Conservation (phyloP, 2,113 vertebrate genomes). For the Perca fluviatilis region DNA sequence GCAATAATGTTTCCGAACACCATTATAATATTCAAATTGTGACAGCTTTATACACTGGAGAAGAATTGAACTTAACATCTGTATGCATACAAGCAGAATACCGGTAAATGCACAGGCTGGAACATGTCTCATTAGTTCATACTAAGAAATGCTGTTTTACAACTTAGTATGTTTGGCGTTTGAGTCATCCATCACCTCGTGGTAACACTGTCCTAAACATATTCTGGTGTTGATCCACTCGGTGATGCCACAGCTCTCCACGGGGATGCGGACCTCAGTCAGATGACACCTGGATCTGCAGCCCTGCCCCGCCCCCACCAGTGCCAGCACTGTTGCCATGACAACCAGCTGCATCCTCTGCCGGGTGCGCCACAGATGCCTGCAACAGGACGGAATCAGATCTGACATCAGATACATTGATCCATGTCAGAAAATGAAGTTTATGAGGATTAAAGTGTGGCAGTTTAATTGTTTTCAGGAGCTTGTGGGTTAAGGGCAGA, state of each 20-base stretch:
- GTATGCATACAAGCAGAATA: neutral
- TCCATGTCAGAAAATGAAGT: neutral
- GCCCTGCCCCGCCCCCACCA: conserved; percentile 73
- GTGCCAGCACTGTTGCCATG: conserved; percentile 85
- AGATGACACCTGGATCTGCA: conserved; percentile 82
- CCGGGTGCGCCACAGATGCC: conserved; percentile 45
- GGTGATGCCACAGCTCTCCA: conserved; percentile 88
- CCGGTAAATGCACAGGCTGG: neutral
- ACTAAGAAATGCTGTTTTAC: neutral
- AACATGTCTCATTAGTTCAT: neutral
- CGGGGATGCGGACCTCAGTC: conserved; percentile 86
- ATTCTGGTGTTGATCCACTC: conserved; percentile 87
- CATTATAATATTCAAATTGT: neutral
- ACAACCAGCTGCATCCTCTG: conserved; percentile 81
- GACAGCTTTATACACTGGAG: neutral
- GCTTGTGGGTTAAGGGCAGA: neutral
- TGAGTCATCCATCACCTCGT: conserved; percentile 79
- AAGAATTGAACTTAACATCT: neutral
- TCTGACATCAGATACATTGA: neutral
- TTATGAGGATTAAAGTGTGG: neutral
- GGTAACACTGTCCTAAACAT: conserved; percentile 90
- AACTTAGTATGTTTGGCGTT: neutral
- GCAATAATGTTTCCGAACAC: neutral
- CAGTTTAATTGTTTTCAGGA: neutral
- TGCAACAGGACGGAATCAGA: conserved; percentile 51